Evolutionary conservation across 2,888 invertebrate species (phyloP).

Genomic region (Drosophila anomalata): DNA sequence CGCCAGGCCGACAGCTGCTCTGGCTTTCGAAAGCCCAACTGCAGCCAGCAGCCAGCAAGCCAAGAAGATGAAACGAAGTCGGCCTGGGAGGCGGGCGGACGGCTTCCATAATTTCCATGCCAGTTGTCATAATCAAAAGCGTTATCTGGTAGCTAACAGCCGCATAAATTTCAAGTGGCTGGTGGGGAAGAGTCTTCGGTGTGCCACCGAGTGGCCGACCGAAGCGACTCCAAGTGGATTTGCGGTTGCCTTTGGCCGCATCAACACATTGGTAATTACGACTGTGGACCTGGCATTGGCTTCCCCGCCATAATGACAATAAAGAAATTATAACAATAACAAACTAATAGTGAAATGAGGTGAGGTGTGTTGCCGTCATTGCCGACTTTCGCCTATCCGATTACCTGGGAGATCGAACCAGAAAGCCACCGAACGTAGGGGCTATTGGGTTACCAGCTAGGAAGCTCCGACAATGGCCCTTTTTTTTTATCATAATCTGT

Average conservation of each 20-base stretch:
- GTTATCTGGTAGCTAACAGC: conserved; percentile 81
- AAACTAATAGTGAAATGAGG: conserved; percentile 69
- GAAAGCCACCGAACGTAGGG: conserved; percentile 29
- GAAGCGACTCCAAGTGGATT: conserved; percentile 70
- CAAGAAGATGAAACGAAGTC: not conserved
- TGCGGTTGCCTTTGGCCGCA: conserved; percentile 68
- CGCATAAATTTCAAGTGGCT: conserved; percentile 69
- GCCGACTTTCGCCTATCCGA: conserved; percentile 73
- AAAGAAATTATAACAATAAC: conserved; percentile 78
- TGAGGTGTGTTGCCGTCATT: not conserved
- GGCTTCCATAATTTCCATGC: conserved; percentile 48
- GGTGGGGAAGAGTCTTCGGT: conserved; percentile 41
- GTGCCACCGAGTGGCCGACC: conserved; percentile 59
- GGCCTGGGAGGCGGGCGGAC: conserved; percentile 35
- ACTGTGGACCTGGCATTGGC: conserved; percentile 57
- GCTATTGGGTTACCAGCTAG: conserved; percentile 55
- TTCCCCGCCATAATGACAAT: conserved; percentile 71
- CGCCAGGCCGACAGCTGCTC: conserved; percentile 45
- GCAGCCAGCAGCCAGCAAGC: conserved; percentile 19
- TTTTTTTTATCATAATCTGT: conserved; percentile 10
- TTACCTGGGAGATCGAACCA: conserved; percentile 51
- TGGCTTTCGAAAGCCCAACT: conserved; percentile 36
- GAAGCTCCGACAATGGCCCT: conserved; percentile 38
- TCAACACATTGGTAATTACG: conserved; percentile 76
- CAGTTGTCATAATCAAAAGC: conserved; percentile 77